Evolutionary conservation across 2,888 invertebrate genomes (phyloP).

Genomic region (Tetropium fuscum): DNA sequence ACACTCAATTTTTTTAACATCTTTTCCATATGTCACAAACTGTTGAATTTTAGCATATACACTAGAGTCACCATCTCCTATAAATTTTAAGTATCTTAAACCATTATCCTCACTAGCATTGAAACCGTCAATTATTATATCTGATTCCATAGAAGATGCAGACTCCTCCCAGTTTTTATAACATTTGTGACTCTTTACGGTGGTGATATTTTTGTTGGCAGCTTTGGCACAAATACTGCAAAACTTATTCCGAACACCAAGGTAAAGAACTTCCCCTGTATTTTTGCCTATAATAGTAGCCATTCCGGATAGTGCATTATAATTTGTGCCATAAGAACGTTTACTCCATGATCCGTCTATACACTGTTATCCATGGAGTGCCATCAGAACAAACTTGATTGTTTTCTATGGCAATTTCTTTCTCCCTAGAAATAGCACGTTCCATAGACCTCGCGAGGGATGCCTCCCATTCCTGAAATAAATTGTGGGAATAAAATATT

Average conservation of each 20-base stretch:
- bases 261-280: conserved; percentile 38
- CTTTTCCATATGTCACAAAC: conserved; percentile 41
- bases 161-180: conserved; percentile 45
- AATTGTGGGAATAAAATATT: too few relatives aligned
- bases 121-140: conserved; percentile 44
- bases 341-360: conserved; percentile 48
- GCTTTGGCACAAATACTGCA: conserved; percentile 40
- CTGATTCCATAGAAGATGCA: conserved; percentile 42
- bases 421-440: conserved; percentile 17
- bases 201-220: conserved; percentile 14
- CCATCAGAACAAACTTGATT: conserved; percentile 33
- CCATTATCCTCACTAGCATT: conserved; percentile 29
- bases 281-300: conserved; percentile 38
- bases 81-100: conserved; percentile 32
- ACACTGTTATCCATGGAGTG: conserved; percentile 43
- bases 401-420: conserved; percentile 27
- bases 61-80: conserved; percentile 43
- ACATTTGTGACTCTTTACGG: conserved; percentile 28
- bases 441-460: conserved; percentile 1
- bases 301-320: conserved; percentile 44
- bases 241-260: conserved; percentile 44
- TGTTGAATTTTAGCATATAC: conserved; percentile 28
- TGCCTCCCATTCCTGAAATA: conserved; percentile 26
- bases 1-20: conserved; percentile 42
- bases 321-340: conserved; percentile 43